These are phyloP conservation scores for Drosophila nigricruria DNA, from an alignment of 2,888 invertebrate species.

Conservation along the genomic window DNA sequence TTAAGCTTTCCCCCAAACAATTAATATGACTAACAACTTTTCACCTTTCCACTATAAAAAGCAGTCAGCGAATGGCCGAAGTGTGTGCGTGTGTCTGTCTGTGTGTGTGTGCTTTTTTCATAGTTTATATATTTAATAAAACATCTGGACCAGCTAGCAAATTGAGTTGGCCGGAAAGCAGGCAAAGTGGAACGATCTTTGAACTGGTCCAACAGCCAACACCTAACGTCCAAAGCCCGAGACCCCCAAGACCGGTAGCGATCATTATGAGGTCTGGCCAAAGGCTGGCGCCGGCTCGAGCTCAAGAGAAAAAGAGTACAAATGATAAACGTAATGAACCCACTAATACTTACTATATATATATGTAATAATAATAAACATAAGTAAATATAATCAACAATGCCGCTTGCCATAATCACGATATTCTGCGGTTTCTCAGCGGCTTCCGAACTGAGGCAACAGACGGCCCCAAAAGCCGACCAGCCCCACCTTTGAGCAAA, in stretches of 20 bases:
- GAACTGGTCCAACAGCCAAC: constrained; percentile 40
- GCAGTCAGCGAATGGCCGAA: constrained; percentile 28
- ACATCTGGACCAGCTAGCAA: constrained; percentile 44
- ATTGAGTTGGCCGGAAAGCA: constrained; percentile 34
- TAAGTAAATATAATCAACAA: constrained; percentile 48
- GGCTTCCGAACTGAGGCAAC: constrained; percentile 67
- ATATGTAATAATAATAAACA: constrained; percentile 12
- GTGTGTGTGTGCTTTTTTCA: neutral
- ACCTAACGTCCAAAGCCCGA: constrained; percentile 15
- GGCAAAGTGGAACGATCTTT: constrained; percentile 64
- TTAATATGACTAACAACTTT: constrained; percentile 50
- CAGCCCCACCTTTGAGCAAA: constrained; percentile 69
- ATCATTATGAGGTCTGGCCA: constrained; percentile 41
- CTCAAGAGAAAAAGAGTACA: constrained; percentile 11
- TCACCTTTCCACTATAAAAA: constrained; percentile 44
- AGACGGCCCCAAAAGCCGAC: constrained; percentile 29
- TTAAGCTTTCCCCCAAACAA: constrained; percentile 45
- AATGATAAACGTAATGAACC: constrained; percentile 47
- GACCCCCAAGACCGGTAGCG: constrained; percentile 68
- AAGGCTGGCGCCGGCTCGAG: constrained; percentile 19
- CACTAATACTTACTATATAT: constrained; percentile 19
- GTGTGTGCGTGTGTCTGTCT: neutral
- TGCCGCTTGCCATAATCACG: constrained; percentile 58
- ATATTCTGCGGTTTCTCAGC: constrained; percentile 53
- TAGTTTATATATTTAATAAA: constrained; percentile 34